These are phyloP conservation scores for Capitella teleta DNA, from an alignment of 1,140 invertebrate genomes.

Conservation along the genomic window DNA sequence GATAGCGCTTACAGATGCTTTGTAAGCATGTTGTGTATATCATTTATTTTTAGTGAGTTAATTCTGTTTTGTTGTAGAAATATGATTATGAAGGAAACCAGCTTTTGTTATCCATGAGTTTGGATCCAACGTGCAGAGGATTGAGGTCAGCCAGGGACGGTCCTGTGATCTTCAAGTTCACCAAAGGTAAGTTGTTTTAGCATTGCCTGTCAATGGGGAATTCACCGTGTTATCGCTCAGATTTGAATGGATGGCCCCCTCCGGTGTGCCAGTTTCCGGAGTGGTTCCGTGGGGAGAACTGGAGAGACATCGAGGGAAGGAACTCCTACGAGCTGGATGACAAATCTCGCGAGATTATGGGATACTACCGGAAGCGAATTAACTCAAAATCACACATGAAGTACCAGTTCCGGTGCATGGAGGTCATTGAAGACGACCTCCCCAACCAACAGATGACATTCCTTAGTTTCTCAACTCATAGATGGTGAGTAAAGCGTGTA, in stretches of 20 bases:
- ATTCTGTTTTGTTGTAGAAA: neutral
- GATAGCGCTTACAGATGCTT: conserved; percentile 10
- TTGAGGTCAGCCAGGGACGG: conserved; percentile 10
- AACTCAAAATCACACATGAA: neutral
- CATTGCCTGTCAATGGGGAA: too few relatives aligned
- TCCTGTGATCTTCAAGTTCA: conserved; percentile 7
- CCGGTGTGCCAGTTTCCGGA: neutral
- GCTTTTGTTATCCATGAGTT: conserved; percentile 7
- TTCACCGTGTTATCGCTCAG: neutral
- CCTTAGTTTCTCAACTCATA: neutral
- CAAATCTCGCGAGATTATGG: neutral
- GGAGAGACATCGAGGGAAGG: neutral
- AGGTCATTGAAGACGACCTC: neutral
- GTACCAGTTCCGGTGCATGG: neutral
- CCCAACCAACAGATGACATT: neutral
- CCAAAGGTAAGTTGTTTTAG: conserved; percentile 3
- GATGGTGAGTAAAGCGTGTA: too few relatives aligned
- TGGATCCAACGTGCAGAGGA: conserved; percentile 12
- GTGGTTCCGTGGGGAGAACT: neutral
- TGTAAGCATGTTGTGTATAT: conserved; percentile 6
- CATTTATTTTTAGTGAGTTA: neutral
- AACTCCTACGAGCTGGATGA: neutral
- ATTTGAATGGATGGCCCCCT: neutral
- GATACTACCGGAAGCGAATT: neutral
- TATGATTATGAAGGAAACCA: neutral